phyloP scores from a whole-genome alignment of 2,113 vertebrate species.

The Hyla sarda region DNA sequence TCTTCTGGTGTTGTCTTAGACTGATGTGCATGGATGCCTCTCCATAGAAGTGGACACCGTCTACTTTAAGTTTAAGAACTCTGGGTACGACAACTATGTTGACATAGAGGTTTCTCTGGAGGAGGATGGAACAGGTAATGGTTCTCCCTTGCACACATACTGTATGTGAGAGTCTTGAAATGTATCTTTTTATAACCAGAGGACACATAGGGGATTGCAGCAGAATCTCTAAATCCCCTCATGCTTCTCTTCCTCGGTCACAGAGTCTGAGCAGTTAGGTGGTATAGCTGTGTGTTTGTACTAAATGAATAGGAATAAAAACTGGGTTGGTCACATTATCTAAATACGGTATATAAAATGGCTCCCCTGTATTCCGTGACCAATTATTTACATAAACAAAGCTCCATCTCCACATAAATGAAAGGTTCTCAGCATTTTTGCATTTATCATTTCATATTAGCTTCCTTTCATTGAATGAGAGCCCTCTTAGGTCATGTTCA shows the following conservation, averaged over 20 bases:
- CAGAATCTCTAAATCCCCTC: neutral
- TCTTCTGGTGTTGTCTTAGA: neutral
- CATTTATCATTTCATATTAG: too few species aligned
- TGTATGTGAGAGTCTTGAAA: too few species aligned
- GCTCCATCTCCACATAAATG: too few species aligned
- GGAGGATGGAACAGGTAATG: constrained; percentile 31
- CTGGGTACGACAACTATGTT: neutral
- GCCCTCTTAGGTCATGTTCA: too few species aligned
- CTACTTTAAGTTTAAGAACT: neutral
- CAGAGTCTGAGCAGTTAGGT: too few species aligned
- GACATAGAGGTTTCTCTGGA: neutral
- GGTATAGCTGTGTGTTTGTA: neutral
- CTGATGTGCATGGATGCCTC: neutral
- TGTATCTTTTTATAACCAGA: too few species aligned
- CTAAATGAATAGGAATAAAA: neutral
- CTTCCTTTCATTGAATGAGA: too few species aligned
- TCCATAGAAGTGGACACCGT: neutral
- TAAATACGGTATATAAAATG: too few species aligned
- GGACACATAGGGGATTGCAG: neutral
- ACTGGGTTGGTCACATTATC: neutral
- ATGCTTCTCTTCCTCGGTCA: too few species aligned
- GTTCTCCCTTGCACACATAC: neutral
- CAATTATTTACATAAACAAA: too few species aligned
- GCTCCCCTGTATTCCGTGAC: too few species aligned
- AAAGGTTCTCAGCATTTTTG: too few species aligned